Percentiles rank a stretch among this genome's conserved stretches.
phyloP scores from a whole-genome alignment of 2,797 vertebrate species.

The Meda fulgida region DNA sequence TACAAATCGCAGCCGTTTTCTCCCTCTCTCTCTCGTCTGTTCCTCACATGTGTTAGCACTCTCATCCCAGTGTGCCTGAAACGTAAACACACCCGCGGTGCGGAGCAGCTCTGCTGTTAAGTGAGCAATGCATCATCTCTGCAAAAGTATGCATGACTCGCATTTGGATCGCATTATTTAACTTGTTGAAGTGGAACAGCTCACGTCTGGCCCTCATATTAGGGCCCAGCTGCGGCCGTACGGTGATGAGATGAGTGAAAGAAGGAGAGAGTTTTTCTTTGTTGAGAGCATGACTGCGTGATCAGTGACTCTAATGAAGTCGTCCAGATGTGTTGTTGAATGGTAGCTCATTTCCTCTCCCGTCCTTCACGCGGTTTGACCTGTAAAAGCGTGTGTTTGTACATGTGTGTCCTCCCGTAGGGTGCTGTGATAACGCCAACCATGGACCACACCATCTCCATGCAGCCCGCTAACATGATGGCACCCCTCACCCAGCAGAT shows the following conservation, averaged over 20 bases:
- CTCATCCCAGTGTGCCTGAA: conserved; percentile 45
- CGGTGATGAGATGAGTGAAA: conserved; percentile 44
- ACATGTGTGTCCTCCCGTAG: conserved; percentile 69
- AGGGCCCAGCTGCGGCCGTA: conserved; percentile 59
- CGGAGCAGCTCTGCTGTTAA: conserved; percentile 43
- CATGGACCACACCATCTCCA: conserved; percentile 97
- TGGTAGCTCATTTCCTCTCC: conserved; percentile 45
- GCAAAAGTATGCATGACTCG: conserved; percentile 57
- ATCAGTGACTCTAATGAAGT: conserved; percentile 49
- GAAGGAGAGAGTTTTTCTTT: conserved; percentile 19
- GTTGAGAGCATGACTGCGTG: conserved; percentile 24
- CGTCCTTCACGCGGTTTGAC: conserved; percentile 43
- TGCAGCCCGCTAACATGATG: conserved; percentile 97
- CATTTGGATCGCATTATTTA: conserved; percentile 65
- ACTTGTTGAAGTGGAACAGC: conserved; percentile 66
- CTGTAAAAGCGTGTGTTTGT: conserved; percentile 19
- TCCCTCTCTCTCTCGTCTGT: conserved; percentile 27
- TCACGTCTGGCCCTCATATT: conserved; percentile 62
- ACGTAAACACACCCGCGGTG: conserved; percentile 57
- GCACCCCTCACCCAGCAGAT: conserved; percentile 97
- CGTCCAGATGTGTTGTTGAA: conserved; percentile 45
- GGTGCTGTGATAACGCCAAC: conserved; percentile 97
- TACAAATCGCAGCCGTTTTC: conserved; percentile 41
- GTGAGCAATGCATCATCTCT: conserved; percentile 64
- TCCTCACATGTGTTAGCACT: conserved; percentile 60